phyloP scores from a whole-genome alignment of 2,113 vertebrate species.

The Phrynosoma blainvillii region DNA sequence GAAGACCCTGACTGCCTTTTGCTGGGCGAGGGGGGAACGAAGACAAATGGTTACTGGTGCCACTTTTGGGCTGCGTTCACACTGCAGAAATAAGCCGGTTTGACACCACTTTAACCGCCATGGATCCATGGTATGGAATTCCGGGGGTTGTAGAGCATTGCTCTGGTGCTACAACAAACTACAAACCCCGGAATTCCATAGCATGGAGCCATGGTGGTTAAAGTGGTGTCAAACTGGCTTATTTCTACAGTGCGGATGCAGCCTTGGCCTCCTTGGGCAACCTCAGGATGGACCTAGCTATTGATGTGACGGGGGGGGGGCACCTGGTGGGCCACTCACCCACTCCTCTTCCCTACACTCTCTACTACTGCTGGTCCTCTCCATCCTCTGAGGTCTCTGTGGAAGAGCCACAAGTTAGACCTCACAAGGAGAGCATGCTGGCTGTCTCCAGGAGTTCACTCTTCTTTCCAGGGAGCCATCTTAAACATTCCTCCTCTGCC shows the following conservation, averaged over 20 bases:
- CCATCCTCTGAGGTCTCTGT: background rate
- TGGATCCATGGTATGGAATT: too few relatives aligned
- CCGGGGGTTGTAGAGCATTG: too few relatives aligned
- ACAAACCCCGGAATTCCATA: too few relatives aligned
- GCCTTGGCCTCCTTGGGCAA: background rate
- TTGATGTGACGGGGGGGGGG: constrained; percentile 35
- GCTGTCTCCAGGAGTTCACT: background rate
- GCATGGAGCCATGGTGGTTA: too few relatives aligned
- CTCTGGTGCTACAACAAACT: too few relatives aligned
- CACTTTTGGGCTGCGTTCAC: background rate
- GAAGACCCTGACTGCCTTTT: background rate
- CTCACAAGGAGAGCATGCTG: background rate
- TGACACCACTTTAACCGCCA: too few relatives aligned
- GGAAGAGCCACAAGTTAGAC: background rate
- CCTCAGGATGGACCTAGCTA: constrained; percentile 36
- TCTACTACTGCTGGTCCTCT: background rate
- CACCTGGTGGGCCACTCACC: constrained; percentile 32
- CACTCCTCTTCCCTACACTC: background rate
- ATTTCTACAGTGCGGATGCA: too few relatives aligned
- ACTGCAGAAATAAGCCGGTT: too few relatives aligned
- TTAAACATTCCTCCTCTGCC: constrained; percentile 34
- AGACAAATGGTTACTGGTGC: too few relatives aligned
- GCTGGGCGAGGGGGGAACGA: too few relatives aligned
- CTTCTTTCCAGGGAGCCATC: constrained; percentile 53
- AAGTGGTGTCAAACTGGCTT: too few relatives aligned